Base-by-base conservation (phyloP, 2,888 invertebrate genomes). In the Tenthredo scrophulariae region DNA sequence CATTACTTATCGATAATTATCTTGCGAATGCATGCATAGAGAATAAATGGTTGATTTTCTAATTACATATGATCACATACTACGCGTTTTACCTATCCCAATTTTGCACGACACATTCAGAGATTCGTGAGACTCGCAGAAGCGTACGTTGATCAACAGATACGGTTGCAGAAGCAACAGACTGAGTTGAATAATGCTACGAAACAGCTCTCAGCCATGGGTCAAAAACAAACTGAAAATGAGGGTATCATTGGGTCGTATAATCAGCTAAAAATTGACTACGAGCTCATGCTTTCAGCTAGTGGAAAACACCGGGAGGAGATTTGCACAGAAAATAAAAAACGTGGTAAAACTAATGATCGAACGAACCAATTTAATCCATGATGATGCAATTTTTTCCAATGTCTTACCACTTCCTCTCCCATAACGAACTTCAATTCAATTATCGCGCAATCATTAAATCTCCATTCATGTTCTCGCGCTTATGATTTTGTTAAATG, bases 201-300 rank as follows among this genome's bases (percentile, higher is more conserved):
- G 10, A 33, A 62, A 50, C n/a, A 37, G 22, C 15, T 80, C 1
- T 62, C 80, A 9, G 13, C 22, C 37, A 13, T 80, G 40, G 22
- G 33, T 13, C 62, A 62, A 13, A 40, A 33, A 5, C 29, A 62
- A 40, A 62, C 33, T 37, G 80, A 80, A 26, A 62, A 80, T 18
- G 37, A 80, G 13, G 13, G 40, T 2, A n/a, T 80, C 7, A 13
- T 40, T 9, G 58, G 40, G 10, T 58, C 80, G 0, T 80, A 80
- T 10, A 50, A 80, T 33, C 80, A 80, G 22, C 62, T 80, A 0
- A 80, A 62, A 22, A 6, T 29, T 40, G 80, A 80, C 40, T 80
- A 80, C 9, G 80, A 80, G 0, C 37, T 62, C n/a, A 15, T 80
- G 33, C 9, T 62, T 80, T 40, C 62, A 0, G 29, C 37, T 13